phyloP scores from a whole-genome alignment of 2,888 invertebrate species.

The Catocala fraxini region DNA sequence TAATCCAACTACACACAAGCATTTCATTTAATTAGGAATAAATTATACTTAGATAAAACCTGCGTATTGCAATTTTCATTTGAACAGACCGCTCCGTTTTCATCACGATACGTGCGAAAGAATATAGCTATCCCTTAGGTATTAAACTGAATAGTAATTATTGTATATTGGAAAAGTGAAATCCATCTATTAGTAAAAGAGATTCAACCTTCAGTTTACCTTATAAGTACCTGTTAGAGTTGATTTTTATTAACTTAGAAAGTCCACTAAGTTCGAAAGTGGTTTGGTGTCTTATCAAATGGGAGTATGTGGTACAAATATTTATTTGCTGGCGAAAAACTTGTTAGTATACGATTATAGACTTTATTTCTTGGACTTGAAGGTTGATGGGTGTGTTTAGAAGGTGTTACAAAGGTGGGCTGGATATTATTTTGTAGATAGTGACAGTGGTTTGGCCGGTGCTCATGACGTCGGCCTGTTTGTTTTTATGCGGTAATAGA shows the following conservation, averaged over 20 bases:
- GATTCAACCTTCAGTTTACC: conserved; percentile 37
- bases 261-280: conserved; percentile 60
- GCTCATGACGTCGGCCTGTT: conserved; percentile 39
- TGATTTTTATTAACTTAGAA: conserved; percentile 60
- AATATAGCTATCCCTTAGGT: conserved; percentile 19
- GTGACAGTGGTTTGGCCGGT: conserved; percentile 44
- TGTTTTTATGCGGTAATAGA: conserved; percentile 49
- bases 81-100: conserved; percentile 15
- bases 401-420: conserved; percentile 11
- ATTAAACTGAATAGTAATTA: conserved; percentile 15
- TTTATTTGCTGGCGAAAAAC: conserved; percentile 24
- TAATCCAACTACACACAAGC: too few relatives aligned
- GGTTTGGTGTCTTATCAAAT: conserved; percentile 57
- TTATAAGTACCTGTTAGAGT: conserved; percentile 43
- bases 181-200: conserved; percentile 33
- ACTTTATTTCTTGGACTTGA: conserved; percentile 15
- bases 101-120: conserved; percentile 20
- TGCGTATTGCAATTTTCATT: neutral
- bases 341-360: conserved; percentile 20
- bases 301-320: conserved; percentile 50
- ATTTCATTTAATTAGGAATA: too few relatives aligned
- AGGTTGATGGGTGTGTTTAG: conserved; percentile 20
- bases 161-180: conserved; percentile 45
- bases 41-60: too few relatives aligned
- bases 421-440: conserved; percentile 38